Percentiles rank a stretch among this genome's conserved stretches.
phyloP scores from a whole-genome alignment of 2,113 vertebrate species.

The Synchiropus splendidus region DNA sequence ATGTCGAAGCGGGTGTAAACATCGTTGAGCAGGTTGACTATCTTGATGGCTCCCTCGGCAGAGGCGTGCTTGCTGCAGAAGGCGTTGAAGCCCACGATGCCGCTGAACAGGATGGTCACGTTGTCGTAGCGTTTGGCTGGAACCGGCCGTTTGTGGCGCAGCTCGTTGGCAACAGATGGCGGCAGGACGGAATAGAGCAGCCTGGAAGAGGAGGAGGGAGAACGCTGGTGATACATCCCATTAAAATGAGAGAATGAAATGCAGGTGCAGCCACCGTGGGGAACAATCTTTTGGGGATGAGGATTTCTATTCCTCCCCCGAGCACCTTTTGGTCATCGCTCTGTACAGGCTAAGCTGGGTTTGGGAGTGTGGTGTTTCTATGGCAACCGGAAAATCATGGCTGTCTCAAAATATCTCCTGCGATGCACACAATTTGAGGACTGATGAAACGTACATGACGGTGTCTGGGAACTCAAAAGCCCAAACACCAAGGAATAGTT shows the following conservation, averaged over 20 bases:
- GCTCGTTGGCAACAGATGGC: slow-evolving; percentile 92
- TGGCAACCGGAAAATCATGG: slow-evolving; percentile 60
- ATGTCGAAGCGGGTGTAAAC: slow-evolving; percentile 97
- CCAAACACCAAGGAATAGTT: too few relatives aligned
- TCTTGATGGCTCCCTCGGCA: slow-evolving; percentile 97
- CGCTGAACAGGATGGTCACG: slow-evolving; percentile 95
- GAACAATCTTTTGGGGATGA: slow-evolving; percentile 22
- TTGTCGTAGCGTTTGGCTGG: slow-evolving; percentile 96
- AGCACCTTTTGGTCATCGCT: slow-evolving; percentile 47
- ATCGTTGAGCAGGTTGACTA: slow-evolving; percentile 96
- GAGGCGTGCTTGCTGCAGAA: slow-evolving; percentile 98
- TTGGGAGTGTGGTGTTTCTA: slow-evolving; percentile 54
- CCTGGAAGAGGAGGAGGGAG: slow-evolving; percentile 46
- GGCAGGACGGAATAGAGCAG: slow-evolving; percentile 94
- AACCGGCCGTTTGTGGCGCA: slow-evolving; percentile 92
- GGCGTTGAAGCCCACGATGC: slow-evolving; percentile 92
- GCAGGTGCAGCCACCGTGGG: slow-evolving; percentile 2
- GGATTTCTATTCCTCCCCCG: slow-evolving; percentile 40
- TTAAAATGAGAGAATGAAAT: too few relatives aligned
- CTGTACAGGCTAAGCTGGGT: slow-evolving; percentile 40
- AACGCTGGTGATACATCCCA: slow-evolving; percentile 9
- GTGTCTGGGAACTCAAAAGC: too few relatives aligned
- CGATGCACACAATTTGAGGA: slow-evolving; percentile 34
- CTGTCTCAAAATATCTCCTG: slow-evolving; percentile 50
- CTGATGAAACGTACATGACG: too few relatives aligned